Percentiles rank a stretch among this genome's conserved stretches.
phyloP scores from a whole-genome alignment of 2,113 vertebrate species.

The Pica pica region DNA sequence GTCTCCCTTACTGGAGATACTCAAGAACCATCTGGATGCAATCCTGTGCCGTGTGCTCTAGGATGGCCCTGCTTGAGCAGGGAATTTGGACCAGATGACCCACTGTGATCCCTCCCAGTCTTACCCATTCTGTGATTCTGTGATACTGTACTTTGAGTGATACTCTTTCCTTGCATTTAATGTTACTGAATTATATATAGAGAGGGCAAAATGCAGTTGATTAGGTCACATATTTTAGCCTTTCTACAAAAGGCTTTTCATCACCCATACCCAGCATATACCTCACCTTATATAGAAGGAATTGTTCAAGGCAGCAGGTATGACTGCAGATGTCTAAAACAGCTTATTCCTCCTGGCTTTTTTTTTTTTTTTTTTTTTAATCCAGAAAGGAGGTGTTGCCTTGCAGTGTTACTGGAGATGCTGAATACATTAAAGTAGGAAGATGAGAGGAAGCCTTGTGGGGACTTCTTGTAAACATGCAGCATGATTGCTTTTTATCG shows the following conservation, averaged over 20 bases:
- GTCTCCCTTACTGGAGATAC: background rate
- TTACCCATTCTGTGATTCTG: background rate
- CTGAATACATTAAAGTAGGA: slow-evolving; percentile 39
- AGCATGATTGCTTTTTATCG: slow-evolving; percentile 44
- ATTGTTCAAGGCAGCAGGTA: background rate
- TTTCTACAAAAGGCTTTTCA: background rate
- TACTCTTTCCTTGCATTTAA: slow-evolving; percentile 14
- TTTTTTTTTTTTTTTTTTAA: background rate
- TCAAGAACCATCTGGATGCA: background rate
- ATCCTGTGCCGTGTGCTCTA: background rate
- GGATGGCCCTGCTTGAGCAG: background rate
- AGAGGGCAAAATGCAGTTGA: background rate
- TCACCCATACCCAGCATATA: background rate
- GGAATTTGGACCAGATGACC: background rate
- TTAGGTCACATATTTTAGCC: background rate
- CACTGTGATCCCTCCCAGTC: background rate
- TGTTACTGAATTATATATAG: background rate
- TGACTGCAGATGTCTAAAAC: background rate
- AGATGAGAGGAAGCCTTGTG: slow-evolving; percentile 57
- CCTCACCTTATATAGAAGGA: background rate
- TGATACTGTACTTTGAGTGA: background rate
- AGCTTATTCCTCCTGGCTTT: background rate
- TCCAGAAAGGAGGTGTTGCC: background rate
- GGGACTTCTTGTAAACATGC: slow-evolving; percentile 55
- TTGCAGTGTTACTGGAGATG: slow-evolving; percentile 15